Base-by-base conservation (phyloP, 37 sponge, comb jelly and placozoan species). In the Halichondria panicea region DNA sequence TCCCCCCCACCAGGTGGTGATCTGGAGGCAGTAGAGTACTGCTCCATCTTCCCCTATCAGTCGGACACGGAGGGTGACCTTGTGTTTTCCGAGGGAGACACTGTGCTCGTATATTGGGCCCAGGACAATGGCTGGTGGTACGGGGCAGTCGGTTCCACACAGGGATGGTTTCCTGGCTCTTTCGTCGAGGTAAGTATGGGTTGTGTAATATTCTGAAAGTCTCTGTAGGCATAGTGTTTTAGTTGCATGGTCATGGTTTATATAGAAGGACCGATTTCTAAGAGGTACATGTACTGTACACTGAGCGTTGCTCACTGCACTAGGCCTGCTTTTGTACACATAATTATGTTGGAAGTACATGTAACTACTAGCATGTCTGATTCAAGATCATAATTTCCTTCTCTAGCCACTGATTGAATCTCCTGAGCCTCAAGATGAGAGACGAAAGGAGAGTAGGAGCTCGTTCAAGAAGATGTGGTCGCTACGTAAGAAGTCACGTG, bases 61-160 rank as follows among this genome's bases (percentile, higher is more conserved):
- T 86, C 84, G 21, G 74, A 70, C 0, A 67, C 43, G 1, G 78
- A 71, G 4, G 88, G 87, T 43, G 94, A 94, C 68, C 84, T 94
- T 5, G 30, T 31, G 25, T 89, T 94, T 55, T 50, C 27, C n/a
- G 84, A 82, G 54, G 94, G 88, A 36, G 87, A 87, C 66, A 72
- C 72, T 0, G 41, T 94, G n/a, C 68, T 77, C 4, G 94, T 94
- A 15, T 82, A 78, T 45, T 90, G 91, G 92, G 87, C 81, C 1
- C 64, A 90, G 27, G 84, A 87, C 56, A 87, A 72, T 71, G 94
- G 94, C 43, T 94, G 94, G 94, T 94, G 94, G 94, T 82, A 76
- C 63, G 94, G 94, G 2, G 43, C 85, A 31, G 57, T 40, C 27
- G 83, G 79, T 22, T 54, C 43, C 28, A 58, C n/a, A 25, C 80